Evolutionary conservation across 2,888 invertebrate species (phyloP).

Genomic region (Drosophila robusta): DNA sequence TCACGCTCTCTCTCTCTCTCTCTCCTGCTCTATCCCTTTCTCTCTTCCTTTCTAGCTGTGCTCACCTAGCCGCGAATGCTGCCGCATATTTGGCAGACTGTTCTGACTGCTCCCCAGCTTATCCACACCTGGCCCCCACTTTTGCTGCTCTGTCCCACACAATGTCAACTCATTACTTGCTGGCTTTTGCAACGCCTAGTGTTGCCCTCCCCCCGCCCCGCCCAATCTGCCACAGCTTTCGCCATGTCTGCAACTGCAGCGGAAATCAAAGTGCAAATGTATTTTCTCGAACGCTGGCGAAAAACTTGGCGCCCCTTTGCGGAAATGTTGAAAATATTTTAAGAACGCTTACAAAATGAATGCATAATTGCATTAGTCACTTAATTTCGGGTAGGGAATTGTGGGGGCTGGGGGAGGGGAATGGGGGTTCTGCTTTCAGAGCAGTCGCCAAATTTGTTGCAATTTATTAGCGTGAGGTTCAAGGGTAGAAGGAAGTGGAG

Average conservation of each 20-base stretch:
- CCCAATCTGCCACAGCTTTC: conserved; percentile 15
- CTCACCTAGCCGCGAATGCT: conserved; percentile 36
- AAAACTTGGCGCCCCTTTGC: conserved; percentile 53
- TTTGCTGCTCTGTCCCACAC: background rate
- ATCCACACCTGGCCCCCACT: background rate
- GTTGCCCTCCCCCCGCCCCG: background rate
- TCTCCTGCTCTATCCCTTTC: background rate
- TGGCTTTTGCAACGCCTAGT: conserved; percentile 13
- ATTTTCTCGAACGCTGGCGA: conserved; percentile 67
- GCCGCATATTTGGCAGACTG: conserved; percentile 45
- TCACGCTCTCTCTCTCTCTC: conserved; percentile 13
- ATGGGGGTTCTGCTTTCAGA: background rate
- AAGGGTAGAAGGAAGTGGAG: background rate
- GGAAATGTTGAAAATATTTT: conserved; percentile 64
- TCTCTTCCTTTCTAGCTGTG: conserved; percentile 4
- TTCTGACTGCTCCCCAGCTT: conserved; percentile 5
- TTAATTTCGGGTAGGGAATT: conserved; percentile 36
- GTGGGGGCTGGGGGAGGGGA: background rate
- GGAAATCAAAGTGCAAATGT: conserved; percentile 77
- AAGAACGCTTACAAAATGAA: conserved; percentile 63
- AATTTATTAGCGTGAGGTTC: conserved; percentile 54
- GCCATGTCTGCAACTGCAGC: conserved; percentile 24
- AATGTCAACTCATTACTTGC: conserved; percentile 24
- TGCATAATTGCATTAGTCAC: conserved; percentile 78
- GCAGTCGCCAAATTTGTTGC: conserved; percentile 62